A percentile compares a stretch with the other conserved stretches of the same genome.
phyloP scores from a whole-genome alignment of 2,888 invertebrate species.

The Deroplatys truncata region DNA sequence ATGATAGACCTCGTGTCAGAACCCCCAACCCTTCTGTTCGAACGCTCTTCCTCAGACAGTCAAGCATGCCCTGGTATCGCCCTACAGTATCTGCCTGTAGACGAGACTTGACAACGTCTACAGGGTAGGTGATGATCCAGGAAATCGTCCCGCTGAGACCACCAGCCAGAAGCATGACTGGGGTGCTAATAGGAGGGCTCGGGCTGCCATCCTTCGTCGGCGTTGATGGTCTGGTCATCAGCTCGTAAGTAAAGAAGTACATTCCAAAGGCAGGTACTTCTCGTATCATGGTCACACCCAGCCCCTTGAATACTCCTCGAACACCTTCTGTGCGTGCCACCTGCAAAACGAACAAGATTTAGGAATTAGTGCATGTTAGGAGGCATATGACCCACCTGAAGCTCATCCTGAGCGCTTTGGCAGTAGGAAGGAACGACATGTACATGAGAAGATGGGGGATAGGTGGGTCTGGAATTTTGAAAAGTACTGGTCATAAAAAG shows the following conservation, averaged over 20 bases:
- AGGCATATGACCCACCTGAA: no score
- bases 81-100: constrained; percentile 67
- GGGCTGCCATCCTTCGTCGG: not conserved
- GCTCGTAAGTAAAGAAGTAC: constrained; percentile 84
- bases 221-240: constrained; percentile 51
- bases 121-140: constrained; percentile 82
- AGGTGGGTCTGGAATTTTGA: no score
- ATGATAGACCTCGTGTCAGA: constrained; percentile 69
- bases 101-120: constrained; percentile 87
- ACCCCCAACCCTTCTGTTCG: constrained; percentile 64
- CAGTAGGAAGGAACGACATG: no score
- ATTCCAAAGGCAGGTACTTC: constrained; percentile 82
- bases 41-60: constrained; percentile 71
- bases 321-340: constrained; percentile 55
- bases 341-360: not conserved
- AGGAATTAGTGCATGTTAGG: no score
- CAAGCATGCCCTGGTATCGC: constrained; percentile 63
- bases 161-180: constrained; percentile 72
- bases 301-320: constrained; percentile 69
- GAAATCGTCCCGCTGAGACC: constrained; percentile 81
- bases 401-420: no score
- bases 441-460: no score
- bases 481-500: no score
- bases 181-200: constrained; percentile 51
- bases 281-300: constrained; percentile 67